These are phyloP conservation scores for Coenonympha glycerion DNA, from an alignment of 2,888 invertebrate genomes.

Conservation along the genomic window DNA sequence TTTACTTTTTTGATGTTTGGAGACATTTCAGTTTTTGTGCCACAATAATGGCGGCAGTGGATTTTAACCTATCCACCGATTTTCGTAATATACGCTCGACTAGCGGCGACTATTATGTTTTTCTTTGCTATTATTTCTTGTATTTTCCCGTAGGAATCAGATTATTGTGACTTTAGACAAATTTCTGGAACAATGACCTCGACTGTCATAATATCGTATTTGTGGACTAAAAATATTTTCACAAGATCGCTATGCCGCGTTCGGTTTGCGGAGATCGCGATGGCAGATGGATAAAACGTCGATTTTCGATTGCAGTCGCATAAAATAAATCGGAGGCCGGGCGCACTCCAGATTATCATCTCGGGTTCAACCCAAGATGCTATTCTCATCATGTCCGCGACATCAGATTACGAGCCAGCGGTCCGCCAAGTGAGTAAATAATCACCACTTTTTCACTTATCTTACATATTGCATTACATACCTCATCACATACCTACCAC, in stretches of 20 bases:
- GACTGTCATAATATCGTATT: slow-evolving; percentile 63
- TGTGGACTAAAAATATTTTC: slow-evolving; percentile 70
- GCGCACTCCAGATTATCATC: slow-evolving; percentile 69
- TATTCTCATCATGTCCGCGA: slow-evolving; percentile 73
- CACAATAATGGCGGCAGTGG: slow-evolving; percentile 75
- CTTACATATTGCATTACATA: not conserved
- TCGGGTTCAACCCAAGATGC: slow-evolving; percentile 75
- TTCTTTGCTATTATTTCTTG: slow-evolving; percentile 50
- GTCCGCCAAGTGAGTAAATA: slow-evolving; percentile 70
- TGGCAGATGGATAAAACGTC: slow-evolving; percentile 60
- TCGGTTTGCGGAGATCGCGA: slow-evolving; percentile 49
- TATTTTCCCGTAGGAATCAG: slow-evolving; percentile 57
- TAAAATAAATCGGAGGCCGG: slow-evolving; percentile 69
- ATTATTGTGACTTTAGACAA: slow-evolving; percentile 56
- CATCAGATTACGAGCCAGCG: slow-evolving; percentile 71
- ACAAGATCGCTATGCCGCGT: slow-evolving; percentile 59
- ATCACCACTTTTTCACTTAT: slow-evolving; percentile 13
- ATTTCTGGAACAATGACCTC: slow-evolving; percentile 71
- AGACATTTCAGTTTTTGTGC: slow-evolving; percentile 72
- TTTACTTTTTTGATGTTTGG: slow-evolving; percentile 74
- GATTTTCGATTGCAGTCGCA: slow-evolving; percentile 72
- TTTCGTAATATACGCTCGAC: slow-evolving; percentile 45
- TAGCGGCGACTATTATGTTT: slow-evolving; percentile 33
- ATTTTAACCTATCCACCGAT: slow-evolving; percentile 69
- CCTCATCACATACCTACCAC: not conserved